Evolutionary conservation across 2,113 vertebrate species (phyloP).

Genomic region (Paradoxurus hermaphroditus): DNA sequence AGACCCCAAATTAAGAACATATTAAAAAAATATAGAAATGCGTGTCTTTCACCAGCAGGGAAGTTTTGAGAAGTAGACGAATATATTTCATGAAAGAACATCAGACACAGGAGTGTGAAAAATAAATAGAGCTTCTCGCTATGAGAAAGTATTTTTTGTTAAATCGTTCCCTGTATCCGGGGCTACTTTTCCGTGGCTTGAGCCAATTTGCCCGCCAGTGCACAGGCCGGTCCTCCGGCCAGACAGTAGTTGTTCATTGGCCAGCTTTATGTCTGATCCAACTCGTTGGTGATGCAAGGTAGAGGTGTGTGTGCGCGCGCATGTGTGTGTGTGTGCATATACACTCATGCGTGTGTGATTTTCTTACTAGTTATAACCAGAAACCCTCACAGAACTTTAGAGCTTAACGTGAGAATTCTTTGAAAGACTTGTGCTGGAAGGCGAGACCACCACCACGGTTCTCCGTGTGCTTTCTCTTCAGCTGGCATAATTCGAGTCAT

Average conservation of each 20-base stretch:
- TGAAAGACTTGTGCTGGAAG: neutral
- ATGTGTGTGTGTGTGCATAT: neutral
- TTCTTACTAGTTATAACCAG: neutral
- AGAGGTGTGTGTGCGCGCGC: neutral
- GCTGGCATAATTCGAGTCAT: neutral
- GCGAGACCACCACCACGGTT: neutral
- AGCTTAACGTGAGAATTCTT: slow-evolving; percentile 12
- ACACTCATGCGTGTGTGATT: neutral
- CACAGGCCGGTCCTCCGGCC: neutral
- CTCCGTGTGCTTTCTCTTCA: neutral
- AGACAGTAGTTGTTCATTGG: neutral
- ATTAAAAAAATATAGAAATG: slow-evolving; percentile 51
- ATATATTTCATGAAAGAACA: slow-evolving; percentile 51
- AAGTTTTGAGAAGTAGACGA: slow-evolving; percentile 47
- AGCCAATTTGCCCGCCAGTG: neutral
- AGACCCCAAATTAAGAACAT: slow-evolving; percentile 62
- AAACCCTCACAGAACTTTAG: neutral
- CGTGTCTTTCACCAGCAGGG: slow-evolving; percentile 52
- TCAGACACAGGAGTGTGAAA: slow-evolving; percentile 16
- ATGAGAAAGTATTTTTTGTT: slow-evolving; percentile 42
- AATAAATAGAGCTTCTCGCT: slow-evolving; percentile 35
- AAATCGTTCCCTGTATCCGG: neutral
- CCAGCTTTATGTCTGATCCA: neutral
- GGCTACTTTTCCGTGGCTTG: slow-evolving; percentile 23
- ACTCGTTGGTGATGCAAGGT: neutral